Percentiles rank a stretch among this genome's conserved stretches.
These are phyloP conservation scores for Phymastichus coffea DNA, from an alignment of 1,140 invertebrate genomes.

Conservation along the genomic window DNA sequence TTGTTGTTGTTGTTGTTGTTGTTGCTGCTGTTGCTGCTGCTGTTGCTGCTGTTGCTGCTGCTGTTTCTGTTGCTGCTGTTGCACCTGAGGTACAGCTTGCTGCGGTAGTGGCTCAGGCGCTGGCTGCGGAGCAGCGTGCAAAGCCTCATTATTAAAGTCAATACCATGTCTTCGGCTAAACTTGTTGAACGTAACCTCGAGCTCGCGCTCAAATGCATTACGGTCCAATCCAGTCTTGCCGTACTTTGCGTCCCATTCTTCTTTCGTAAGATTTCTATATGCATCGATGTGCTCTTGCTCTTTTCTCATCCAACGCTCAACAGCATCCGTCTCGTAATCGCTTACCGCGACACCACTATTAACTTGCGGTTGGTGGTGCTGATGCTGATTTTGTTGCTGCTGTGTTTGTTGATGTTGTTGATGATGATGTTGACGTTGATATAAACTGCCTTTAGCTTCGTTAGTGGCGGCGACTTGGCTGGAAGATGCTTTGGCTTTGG, in stretches of 20 bases:
- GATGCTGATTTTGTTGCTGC: not conserved
- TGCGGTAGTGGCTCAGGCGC: not conserved
- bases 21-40: not conserved
- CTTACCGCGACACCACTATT: not conserved
- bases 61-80: too few relatives aligned
- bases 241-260: constrained; percentile 52
- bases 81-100: constrained; percentile 2
- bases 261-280: constrained; percentile 51
- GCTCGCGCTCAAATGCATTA: constrained; percentile 23
- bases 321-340: constrained; percentile 16
- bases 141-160: constrained; percentile 9
- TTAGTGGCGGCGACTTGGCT: constrained; percentile 2
- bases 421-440: not conserved
- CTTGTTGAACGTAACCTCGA: constrained; percentile 13
- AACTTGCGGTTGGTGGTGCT: not conserved
- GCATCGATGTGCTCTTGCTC: constrained; percentile 40
- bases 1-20: not conserved
- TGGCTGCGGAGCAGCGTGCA: not conserved
- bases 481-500: constrained; percentile 36
- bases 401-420: not conserved
- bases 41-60: constrained; percentile 16
- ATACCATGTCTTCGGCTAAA: constrained; percentile 13
- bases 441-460: not conserved
- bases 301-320: constrained; percentile 39
- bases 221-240: constrained; percentile 30